These are phyloP conservation scores for Myiozetetes cayanensis DNA, from an alignment of 2,113 vertebrate genomes.

Conservation along the genomic window DNA sequence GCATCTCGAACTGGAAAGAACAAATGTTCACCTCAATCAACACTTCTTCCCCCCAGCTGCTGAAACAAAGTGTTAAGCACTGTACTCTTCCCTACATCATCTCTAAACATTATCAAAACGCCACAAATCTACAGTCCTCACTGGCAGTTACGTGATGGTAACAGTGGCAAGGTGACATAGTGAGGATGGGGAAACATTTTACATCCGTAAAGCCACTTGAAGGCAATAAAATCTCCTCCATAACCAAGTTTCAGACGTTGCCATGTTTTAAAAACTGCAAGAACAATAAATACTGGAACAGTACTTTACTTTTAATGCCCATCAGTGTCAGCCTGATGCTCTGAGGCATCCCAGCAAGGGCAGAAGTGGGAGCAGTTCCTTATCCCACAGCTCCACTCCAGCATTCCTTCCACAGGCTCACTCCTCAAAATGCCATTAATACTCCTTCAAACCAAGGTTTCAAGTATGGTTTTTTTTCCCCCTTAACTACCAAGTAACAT, in stretches of 20 bases:
- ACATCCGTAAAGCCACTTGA: not conserved
- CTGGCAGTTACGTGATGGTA: not conserved
- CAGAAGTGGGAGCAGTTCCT: not conserved
- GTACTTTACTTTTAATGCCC: not conserved
- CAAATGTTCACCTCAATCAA: constrained; percentile 54
- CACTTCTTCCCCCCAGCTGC: not conserved
- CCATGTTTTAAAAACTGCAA: not conserved
- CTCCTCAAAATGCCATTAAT: not conserved
- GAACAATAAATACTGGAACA: not conserved
- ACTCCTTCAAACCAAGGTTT: not conserved
- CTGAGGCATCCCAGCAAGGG: not conserved
- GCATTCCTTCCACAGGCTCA: not conserved
- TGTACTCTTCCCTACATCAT: not conserved
- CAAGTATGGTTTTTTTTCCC: not conserved
- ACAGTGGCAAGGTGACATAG: not conserved
- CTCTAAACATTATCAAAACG: not conserved
- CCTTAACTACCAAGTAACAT: not conserved
- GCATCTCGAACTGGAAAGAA: constrained; percentile 91
- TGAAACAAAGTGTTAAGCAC: not conserved
- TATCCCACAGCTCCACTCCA: not conserved
- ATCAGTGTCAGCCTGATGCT: not conserved
- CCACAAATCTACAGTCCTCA: not conserved
- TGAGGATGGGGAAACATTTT: not conserved
- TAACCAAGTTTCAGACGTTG: not conserved
- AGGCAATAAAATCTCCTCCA: not conserved